Evolutionary conservation across 2,113 vertebrate genomes (phyloP).

Genomic region (Prionailurus viverrinus): DNA sequence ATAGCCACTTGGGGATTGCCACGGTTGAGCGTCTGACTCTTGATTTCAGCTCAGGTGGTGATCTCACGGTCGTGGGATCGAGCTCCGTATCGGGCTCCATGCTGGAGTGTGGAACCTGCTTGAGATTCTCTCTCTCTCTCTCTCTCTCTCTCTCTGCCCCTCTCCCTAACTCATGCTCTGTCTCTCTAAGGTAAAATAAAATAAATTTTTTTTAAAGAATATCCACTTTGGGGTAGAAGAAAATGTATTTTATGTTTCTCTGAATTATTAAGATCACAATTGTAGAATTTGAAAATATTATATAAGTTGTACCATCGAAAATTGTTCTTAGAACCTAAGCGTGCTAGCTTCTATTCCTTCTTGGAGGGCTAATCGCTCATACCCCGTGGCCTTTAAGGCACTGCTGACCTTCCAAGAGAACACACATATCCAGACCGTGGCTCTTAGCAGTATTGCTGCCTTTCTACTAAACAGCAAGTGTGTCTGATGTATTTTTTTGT

Average conservation of each 20-base stretch:
- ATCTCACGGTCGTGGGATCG: too few relatives aligned
- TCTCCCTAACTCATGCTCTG: too few relatives aligned
- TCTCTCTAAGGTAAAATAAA: too few relatives aligned
- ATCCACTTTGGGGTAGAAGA: neutral
- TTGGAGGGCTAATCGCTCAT: neutral
- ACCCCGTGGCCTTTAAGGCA: neutral
- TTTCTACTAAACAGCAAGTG: neutral
- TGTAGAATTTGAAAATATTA: neutral
- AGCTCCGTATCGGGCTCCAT: too few relatives aligned
- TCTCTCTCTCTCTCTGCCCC: too few relatives aligned
- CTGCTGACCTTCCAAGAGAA: neutral
- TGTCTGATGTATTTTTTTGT: neutral
- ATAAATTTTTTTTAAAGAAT: neutral
- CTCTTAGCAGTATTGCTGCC: neutral
- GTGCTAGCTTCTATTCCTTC: neutral
- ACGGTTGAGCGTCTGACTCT: too few relatives aligned
- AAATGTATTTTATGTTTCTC: neutral
- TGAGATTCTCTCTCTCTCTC: too few relatives aligned
- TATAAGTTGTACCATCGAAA: neutral
- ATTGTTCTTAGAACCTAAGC: neutral
- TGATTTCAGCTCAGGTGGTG: too few relatives aligned
- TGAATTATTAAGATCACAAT: neutral
- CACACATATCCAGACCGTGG: fast-evolving
- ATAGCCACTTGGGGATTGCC: neutral
- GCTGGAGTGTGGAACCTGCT: too few relatives aligned